These are phyloP conservation scores for Ligdia adustata DNA, from an alignment of 2,888 invertebrate species.

Conservation along the genomic window DNA sequence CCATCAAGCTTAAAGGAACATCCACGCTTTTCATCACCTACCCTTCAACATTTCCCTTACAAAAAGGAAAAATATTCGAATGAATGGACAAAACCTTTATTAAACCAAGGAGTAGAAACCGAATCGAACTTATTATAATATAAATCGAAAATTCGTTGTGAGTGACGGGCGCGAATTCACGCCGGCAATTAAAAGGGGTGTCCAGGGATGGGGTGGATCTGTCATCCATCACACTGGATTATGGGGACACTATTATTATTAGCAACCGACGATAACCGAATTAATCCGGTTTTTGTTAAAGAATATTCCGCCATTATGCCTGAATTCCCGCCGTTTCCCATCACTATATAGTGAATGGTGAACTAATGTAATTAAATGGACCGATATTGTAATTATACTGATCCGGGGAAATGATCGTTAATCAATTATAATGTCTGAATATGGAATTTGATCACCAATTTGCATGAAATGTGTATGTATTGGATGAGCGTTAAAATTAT, in stretches of 20 bases:
- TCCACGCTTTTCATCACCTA: slow-evolving; percentile 22
- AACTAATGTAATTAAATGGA: slow-evolving; percentile 19
- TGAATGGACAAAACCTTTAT: slow-evolving; percentile 46
- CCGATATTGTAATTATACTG: slow-evolving; percentile 3
- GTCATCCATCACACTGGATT: slow-evolving; percentile 77
- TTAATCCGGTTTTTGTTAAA: slow-evolving; percentile 70
- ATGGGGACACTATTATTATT: slow-evolving; percentile 78
- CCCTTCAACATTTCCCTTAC: slow-evolving; percentile 25
- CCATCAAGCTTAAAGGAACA: slow-evolving; percentile 20
- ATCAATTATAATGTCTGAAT: slow-evolving; percentile 1
- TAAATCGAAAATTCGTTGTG: slow-evolving; percentile 75
- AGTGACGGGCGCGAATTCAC: slow-evolving; percentile 69
- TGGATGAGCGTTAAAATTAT: no score
- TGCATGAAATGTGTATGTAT: neutral
- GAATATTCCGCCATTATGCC: slow-evolving; percentile 52
- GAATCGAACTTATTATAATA: slow-evolving; percentile 77
- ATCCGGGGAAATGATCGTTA: slow-evolving; percentile 1
- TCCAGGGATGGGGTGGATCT: slow-evolving; percentile 51
- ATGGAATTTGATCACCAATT: neutral
- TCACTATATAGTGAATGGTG: slow-evolving; percentile 21
- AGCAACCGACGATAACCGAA: slow-evolving; percentile 71
- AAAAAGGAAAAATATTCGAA: slow-evolving; percentile 22
- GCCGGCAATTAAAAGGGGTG: slow-evolving; percentile 81
- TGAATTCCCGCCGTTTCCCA: slow-evolving; percentile 29
- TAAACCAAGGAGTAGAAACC: slow-evolving; percentile 36